Percentiles rank a stretch among this genome's conserved stretches.
phyloP scores from a whole-genome alignment of 2,797 vertebrate species.

The Neoniphon sammara region DNA sequence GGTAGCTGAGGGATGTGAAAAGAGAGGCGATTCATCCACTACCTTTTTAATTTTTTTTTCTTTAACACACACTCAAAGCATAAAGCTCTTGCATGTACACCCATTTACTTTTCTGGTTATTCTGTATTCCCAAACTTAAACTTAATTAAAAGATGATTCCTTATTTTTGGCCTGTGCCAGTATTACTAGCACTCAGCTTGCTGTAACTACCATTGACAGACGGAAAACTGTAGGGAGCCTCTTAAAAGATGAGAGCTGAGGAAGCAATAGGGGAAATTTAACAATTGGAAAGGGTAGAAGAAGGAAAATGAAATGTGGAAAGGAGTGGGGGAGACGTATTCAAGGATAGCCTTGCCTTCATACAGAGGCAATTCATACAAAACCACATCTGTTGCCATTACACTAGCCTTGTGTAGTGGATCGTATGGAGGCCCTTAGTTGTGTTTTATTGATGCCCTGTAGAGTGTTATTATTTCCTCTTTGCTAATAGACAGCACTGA shows the following conservation, averaged over 20 bases:
- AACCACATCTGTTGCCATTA: conserved; percentile 29
- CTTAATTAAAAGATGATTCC: conserved; percentile 1
- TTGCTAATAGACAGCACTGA: conserved; percentile 51
- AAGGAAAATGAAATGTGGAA: neutral
- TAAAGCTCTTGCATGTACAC: conserved; percentile 1
- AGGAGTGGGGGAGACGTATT: neutral
- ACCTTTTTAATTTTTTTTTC: neutral
- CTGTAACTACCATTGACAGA: conserved; percentile 1
- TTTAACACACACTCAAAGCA: neutral
- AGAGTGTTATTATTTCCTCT: conserved; percentile 49
- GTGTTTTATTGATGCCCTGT: conserved; percentile 62
- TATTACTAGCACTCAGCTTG: neutral
- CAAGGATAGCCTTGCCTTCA: conserved; percentile 1
- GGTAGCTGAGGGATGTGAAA: conserved; percentile 30
- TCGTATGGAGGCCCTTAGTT: conserved; percentile 22
- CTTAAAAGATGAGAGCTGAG: neutral
- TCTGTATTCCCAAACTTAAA: neutral
- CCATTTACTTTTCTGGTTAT: neutral
- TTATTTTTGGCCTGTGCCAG: neutral
- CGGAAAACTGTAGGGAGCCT: neutral
- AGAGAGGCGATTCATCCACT: conserved; percentile 18
- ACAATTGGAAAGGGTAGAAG: neutral
- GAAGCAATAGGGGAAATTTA: neutral
- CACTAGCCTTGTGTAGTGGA: conserved; percentile 19
- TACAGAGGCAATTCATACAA: conserved; percentile 2